These are phyloP conservation scores for Brenthis hecate DNA, from an alignment of 2,888 invertebrate species.

Conservation along the genomic window DNA sequence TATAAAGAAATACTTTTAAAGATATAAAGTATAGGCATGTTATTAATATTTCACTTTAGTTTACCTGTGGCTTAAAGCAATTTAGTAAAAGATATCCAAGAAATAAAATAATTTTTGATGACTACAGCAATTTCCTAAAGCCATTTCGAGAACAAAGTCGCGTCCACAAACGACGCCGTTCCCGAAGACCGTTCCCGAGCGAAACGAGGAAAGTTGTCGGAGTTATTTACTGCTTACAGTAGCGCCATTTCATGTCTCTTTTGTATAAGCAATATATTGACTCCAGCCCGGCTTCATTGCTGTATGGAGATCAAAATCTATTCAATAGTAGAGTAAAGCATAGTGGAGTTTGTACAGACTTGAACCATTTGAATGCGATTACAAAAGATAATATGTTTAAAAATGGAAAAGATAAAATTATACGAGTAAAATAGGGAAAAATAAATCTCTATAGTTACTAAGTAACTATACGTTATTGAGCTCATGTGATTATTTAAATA, in stretches of 20 bases:
- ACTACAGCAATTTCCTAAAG: slow-evolving; percentile 13
- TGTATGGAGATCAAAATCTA: too few relatives aligned
- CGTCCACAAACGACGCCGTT: slow-evolving; percentile 15
- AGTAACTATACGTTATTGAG: too few relatives aligned
- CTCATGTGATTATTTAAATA: too few relatives aligned
- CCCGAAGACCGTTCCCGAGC: slow-evolving; percentile 4
- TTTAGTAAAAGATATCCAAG: background rate
- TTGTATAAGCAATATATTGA: background rate
- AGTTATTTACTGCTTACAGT: slow-evolving; percentile 7
- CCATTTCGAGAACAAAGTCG: slow-evolving; percentile 13
- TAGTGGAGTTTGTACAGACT: too few relatives aligned
- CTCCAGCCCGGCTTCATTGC: background rate
- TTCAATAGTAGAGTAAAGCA: too few relatives aligned
- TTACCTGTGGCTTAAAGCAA: background rate
- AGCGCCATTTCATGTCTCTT: background rate
- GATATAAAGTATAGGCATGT: background rate
- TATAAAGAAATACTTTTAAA: background rate
- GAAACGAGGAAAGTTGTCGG: slow-evolving; percentile 16
- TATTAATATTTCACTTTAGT: background rate
- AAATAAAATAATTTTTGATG: slow-evolving; percentile 17
- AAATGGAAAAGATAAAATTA: too few relatives aligned
- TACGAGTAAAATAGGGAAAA: too few relatives aligned
- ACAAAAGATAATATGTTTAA: too few relatives aligned
- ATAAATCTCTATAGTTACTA: too few relatives aligned
- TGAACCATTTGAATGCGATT: too few relatives aligned